A percentile compares a stretch with the other conserved stretches of the same genome.
These are phyloP conservation scores for Epinotia nisella DNA, from an alignment of 2,888 invertebrate species.

Conservation along the genomic window DNA sequence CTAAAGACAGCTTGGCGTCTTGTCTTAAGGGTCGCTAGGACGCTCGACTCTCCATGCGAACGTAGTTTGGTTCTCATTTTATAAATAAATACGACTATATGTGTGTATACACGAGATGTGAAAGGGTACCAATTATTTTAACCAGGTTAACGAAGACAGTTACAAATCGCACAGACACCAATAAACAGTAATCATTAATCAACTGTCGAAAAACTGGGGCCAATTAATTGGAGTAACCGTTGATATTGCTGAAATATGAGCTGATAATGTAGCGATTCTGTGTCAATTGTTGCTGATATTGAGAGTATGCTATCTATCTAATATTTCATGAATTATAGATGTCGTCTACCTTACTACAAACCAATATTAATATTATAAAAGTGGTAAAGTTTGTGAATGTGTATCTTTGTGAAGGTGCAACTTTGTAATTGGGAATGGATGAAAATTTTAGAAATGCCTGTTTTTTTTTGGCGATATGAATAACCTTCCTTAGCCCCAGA, in stretches of 20 bases:
- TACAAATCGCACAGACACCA: neutral
- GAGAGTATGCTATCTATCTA: slow-evolving; percentile 3
- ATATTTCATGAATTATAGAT: slow-evolving; percentile 8
- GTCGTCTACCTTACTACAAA: neutral
- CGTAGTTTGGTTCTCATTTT: no score
- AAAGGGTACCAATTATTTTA: neutral
- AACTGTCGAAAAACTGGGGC: slow-evolving; percentile 19
- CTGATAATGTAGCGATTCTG: slow-evolving; percentile 8
- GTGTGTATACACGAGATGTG: no score
- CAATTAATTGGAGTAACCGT: slow-evolving; percentile 15
- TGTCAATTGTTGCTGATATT: slow-evolving; percentile 17
- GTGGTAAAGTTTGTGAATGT: no score
- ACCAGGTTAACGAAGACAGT: neutral
- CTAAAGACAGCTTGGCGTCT: no score
- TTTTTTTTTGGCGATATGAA: no score
- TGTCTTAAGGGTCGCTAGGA: no score
- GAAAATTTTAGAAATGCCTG: no score
- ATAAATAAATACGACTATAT: no score
- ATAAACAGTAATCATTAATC: slow-evolving; percentile 17
- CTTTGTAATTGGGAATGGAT: no score
- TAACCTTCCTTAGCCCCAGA: no score
- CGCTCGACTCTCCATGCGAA: no score
- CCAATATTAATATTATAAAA: neutral
- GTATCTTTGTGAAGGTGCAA: no score
- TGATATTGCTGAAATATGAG: slow-evolving; percentile 20